Conservation (phyloP, 2,888 invertebrate species). For the Cheilosia variabilis region DNA sequence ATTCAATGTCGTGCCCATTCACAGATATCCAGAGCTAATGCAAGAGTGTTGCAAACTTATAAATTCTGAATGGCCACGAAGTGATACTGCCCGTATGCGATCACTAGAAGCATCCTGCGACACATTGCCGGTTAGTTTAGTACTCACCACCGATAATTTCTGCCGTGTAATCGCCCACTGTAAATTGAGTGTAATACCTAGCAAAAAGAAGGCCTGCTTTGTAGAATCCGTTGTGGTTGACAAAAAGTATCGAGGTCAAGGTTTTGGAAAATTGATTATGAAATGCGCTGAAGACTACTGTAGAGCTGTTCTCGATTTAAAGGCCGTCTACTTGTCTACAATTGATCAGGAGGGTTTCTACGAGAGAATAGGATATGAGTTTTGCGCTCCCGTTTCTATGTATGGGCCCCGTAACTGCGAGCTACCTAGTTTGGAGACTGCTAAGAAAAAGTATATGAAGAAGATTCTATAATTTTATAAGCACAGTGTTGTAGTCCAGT, state of each 20-base stretch:
- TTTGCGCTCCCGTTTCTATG: constrained; percentile 89
- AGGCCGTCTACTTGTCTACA: constrained; percentile 88
- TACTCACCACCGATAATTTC: constrained; percentile 86
- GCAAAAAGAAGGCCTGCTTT: constrained; percentile 89
- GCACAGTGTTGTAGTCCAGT: constrained; percentile 58
- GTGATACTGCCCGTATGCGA: constrained; percentile 90
- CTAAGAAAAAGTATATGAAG: constrained; percentile 84
- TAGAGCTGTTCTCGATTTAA: constrained; percentile 86
- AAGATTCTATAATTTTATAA: constrained; percentile 81
- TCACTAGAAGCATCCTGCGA: constrained; percentile 90
- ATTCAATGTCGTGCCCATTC: constrained; percentile 87
- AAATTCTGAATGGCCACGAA: constrained; percentile 94
- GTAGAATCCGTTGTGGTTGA: constrained; percentile 93
- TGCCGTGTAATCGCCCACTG: constrained; percentile 90
- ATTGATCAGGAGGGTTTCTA: constrained; percentile 91
- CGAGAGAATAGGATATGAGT: constrained; percentile 88
- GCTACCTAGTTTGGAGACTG: constrained; percentile 81
- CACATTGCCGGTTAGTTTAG: constrained; percentile 88
- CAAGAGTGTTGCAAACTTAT: constrained; percentile 90
- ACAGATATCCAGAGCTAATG: constrained; percentile 89
- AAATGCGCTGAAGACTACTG: constrained; percentile 90
- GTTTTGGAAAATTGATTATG: constrained; percentile 91
- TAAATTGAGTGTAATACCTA: constrained; percentile 90
- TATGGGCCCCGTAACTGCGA: constrained; percentile 85
- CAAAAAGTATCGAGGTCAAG: constrained; percentile 88